phyloP scores from a whole-genome alignment of 1,140 invertebrate species.

The Hyles euphorbiae region DNA sequence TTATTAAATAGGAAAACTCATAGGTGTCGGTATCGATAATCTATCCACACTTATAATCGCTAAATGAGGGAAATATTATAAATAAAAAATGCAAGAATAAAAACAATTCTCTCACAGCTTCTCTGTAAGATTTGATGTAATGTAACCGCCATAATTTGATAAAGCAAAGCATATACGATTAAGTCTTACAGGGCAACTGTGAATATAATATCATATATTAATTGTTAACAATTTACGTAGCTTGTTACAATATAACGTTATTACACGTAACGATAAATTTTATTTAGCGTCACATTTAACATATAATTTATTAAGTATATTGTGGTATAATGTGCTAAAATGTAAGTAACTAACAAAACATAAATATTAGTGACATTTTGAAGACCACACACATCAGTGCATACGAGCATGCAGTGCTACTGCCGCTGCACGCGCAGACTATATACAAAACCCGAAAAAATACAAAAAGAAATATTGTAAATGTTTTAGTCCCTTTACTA shows the following conservation, averaged over 20 bases:
- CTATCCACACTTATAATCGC: no score
- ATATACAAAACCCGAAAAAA: neutral
- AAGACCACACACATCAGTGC: conserved; percentile 64
- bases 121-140: conserved; percentile 65
- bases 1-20: no score
- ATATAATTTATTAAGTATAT: no score
- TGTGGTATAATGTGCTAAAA: no score
- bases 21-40: no score
- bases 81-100: neutral
- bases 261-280: no score
- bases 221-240: conserved; percentile 8
- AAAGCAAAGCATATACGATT: conserved; percentile 17
- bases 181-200: conserved; percentile 69
- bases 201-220: conserved; percentile 23
- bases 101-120: conserved; percentile 51
- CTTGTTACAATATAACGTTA: conserved; percentile 3
- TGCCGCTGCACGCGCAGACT: neutral
- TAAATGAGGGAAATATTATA: neutral
- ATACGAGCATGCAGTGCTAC: conserved; percentile 54
- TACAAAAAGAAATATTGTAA: neutral
- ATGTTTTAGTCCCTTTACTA: no score
- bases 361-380: conserved; percentile 16
- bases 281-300: no score
- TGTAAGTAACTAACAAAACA: neutral
- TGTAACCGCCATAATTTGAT: conserved; percentile 66